phyloP scores from a whole-genome alignment of 2,797 vertebrate genomes.

The Petrocephalus sullivani region DNA sequence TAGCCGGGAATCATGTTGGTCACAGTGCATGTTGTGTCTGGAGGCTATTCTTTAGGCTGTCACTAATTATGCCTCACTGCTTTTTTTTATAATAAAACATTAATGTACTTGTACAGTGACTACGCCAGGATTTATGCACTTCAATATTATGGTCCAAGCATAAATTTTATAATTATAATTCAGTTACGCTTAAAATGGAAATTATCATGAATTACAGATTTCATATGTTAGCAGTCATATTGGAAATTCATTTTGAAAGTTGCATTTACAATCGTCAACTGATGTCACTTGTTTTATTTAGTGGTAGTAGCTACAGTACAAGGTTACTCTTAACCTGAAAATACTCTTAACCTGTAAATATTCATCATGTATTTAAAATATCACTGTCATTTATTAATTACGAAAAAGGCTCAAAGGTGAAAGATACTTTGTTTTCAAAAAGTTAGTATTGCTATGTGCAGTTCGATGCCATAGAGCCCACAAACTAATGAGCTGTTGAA shows the following conservation, averaged over 20 bases:
- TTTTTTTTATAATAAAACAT: constrained; percentile 8
- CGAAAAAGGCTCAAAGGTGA: neutral
- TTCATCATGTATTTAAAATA: neutral
- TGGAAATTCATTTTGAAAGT: neutral
- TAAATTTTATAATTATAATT: constrained; percentile 4
- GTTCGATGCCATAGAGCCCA: neutral
- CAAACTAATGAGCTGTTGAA: neutral
- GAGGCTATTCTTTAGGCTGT: neutral
- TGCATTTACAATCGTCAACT: neutral
- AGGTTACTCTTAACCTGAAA: neutral
- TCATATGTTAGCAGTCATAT: neutral
- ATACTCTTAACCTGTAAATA: neutral
- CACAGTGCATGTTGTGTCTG: constrained; percentile 5
- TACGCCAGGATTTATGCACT: neutral
- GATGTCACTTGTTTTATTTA: neutral
- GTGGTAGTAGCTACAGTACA: neutral
- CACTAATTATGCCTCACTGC: neutral
- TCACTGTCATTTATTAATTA: neutral
- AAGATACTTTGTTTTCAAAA: neutral
- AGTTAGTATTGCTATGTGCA: neutral
- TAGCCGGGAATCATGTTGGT: constrained; percentile 1
- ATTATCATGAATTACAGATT: neutral
- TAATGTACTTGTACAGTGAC: neutral
- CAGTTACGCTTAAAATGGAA: neutral
- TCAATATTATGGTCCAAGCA: neutral